These are phyloP conservation scores for Drosophila nikananu DNA, from an alignment of 1,140 invertebrate genomes.

Conservation along the genomic window DNA sequence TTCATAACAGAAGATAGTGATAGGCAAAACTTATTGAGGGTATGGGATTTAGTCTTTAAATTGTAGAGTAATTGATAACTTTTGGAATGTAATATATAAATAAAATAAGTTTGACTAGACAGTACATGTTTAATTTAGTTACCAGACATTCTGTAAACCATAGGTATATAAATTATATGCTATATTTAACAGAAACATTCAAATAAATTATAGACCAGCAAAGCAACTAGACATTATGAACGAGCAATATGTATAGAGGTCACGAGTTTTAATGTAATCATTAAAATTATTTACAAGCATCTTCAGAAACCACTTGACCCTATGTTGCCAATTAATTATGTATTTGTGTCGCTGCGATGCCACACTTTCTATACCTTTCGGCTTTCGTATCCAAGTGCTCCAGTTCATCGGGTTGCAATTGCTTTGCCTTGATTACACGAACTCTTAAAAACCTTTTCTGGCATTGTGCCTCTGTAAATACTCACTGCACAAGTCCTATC, in stretches of 20 bases:
- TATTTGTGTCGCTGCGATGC: constrained; percentile 10
- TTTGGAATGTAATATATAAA: too few species aligned
- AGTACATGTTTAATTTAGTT: background rate
- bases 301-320: too few species aligned
- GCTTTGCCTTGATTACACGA: constrained; percentile 30
- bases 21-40: background rate
- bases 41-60: background rate
- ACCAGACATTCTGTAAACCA: too few species aligned
- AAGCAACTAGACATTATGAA: background rate
- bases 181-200: background rate
- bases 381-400: background rate
- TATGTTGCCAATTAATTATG: background rate
- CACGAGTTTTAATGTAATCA: background rate
- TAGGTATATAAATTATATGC: too few species aligned
- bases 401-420: constrained; percentile 10
- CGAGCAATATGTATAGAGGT: background rate
- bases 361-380: background rate
- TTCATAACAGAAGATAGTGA: background rate
- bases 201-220: background rate
- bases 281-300: background rate
- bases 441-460: constrained; percentile 17
- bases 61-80: background rate
- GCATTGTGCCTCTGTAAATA: constrained; percentile 52
- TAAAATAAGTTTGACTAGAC: too few species aligned
- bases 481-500: constrained; percentile 66